Percentiles rank a stretch among this genome's conserved stretches.
These are phyloP conservation scores for Pyxicephalus adspersus DNA, from an alignment of 2,113 vertebrate species.

Conservation along the genomic window DNA sequence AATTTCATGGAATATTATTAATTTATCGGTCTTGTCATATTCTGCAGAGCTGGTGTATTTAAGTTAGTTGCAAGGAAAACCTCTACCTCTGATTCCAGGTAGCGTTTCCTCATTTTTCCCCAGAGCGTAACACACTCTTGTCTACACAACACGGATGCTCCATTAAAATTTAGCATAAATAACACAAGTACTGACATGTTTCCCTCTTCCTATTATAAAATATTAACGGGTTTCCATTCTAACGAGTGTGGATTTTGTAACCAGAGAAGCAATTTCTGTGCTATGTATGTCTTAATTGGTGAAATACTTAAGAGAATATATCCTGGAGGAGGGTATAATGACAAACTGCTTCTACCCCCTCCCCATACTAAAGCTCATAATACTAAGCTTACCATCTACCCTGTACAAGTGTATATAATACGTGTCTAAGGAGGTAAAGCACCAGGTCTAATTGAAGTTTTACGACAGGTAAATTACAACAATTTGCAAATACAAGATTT, in stretches of 20 bases:
- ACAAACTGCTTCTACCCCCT: no score
- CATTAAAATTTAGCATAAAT: conserved; percentile 51
- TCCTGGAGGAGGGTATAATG: no score
- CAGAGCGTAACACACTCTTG: conserved; percentile 24
- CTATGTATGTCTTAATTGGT: conserved; percentile 37
- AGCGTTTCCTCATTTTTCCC: conserved; percentile 43
- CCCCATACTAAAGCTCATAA: no score
- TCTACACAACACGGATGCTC: conserved; percentile 30
- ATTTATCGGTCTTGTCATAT: conserved; percentile 27
- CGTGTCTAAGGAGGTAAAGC: no score
- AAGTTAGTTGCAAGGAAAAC: conserved; percentile 18
- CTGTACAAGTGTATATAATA: no score
- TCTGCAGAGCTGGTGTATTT: conserved; percentile 20
- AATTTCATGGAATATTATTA: conserved; percentile 30
- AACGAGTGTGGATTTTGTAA: conserved; percentile 41
- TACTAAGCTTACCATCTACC: no score
- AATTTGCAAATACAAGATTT: no score
- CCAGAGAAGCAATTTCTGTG: conserved; percentile 30
- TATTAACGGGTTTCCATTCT: conserved; percentile 55
- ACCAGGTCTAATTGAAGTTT: no score
- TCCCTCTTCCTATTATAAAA: conserved; percentile 42
- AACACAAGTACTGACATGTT: conserved; percentile 48
- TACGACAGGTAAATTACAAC: no score
- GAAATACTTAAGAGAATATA: not conserved
- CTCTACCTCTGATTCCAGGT: not conserved